These are phyloP conservation scores for Platysternon megacephalum DNA, from an alignment of 2,113 vertebrate species.

Conservation along the genomic window DNA sequence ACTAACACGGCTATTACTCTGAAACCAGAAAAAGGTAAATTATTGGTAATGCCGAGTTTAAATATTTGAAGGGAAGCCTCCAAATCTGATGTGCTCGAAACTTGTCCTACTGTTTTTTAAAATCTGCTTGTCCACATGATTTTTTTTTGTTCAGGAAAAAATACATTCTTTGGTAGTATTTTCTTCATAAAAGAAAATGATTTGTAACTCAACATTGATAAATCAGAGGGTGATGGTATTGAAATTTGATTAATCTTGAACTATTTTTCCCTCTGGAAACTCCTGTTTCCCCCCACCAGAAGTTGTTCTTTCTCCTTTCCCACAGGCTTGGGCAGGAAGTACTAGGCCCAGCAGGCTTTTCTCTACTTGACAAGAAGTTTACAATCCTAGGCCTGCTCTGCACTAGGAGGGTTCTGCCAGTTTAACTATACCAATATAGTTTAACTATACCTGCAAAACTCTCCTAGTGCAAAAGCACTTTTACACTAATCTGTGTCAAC, in stretches of 20 bases:
- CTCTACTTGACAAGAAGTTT: neutral
- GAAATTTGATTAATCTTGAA: neutral
- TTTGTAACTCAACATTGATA: neutral
- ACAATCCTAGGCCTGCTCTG: neutral
- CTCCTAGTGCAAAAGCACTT: neutral
- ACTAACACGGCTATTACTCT: too few relatives aligned
- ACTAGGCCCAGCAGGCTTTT: neutral
- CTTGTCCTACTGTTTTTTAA: neutral
- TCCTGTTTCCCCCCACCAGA: neutral
- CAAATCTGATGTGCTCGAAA: neutral
- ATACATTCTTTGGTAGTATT: neutral
- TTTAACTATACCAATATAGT: neutral
- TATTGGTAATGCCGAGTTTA: neutral
- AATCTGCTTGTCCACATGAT: neutral
- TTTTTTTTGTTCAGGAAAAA: neutral
- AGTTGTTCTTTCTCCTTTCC: neutral
- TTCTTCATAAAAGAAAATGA: neutral
- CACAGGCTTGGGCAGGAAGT: neutral
- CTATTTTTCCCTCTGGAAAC: neutral
- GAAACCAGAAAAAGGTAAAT: too few relatives aligned
- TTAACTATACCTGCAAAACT: neutral
- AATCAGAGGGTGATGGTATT: neutral
- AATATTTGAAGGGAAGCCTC: neutral
- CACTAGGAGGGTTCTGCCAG: neutral
- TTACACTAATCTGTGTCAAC: neutral